Conservation (phyloP, 2,113 vertebrate species). For the Odocoileus hemionus region DNA sequence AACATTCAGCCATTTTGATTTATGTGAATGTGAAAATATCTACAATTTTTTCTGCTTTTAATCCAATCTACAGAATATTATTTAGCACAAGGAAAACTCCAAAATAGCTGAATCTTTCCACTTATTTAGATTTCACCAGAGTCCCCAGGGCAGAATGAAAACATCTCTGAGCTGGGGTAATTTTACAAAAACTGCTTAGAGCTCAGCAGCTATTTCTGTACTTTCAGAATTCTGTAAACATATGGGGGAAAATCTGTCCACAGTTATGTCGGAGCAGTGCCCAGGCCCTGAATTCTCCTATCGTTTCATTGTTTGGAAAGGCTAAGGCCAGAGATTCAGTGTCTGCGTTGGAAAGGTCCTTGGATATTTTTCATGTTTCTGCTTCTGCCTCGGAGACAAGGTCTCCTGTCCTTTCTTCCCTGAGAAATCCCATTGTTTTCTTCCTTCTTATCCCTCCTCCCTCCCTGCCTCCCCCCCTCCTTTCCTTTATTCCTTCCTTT, state of each 20-base stretch:
- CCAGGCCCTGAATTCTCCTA: conserved; percentile 46
- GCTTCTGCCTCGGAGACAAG: not conserved
- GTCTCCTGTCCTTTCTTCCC: not conserved
- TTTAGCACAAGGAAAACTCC: conserved; percentile 59
- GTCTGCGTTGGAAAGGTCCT: not conserved
- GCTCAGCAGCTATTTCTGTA: conserved; percentile 72
- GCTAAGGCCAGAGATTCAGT: not conserved
- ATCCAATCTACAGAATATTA: conserved; percentile 66
- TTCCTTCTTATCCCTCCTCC: not conserved
- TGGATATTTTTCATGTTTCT: not conserved
- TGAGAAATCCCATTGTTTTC: not conserved
- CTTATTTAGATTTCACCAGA: conserved; percentile 72
- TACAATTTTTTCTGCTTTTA: conserved; percentile 43
- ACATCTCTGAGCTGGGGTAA: conserved; percentile 62
- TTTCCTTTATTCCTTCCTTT: not conserved
- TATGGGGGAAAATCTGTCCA: conserved; percentile 67
- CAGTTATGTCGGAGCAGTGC: conserved; percentile 51
- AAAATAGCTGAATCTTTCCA: conserved; percentile 74
- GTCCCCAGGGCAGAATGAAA: conserved; percentile 72
- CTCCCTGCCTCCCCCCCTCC: accelerated
- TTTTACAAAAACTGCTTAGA: conserved; percentile 74
- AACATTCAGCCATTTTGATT: conserved; percentile 72
- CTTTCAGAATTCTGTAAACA: conserved; percentile 75
- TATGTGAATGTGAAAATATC: conserved; percentile 68
- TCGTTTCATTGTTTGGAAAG: conserved; percentile 56